phyloP scores from a whole-genome alignment of 2,888 invertebrate genomes.

The Nemotelus nigrinus region DNA sequence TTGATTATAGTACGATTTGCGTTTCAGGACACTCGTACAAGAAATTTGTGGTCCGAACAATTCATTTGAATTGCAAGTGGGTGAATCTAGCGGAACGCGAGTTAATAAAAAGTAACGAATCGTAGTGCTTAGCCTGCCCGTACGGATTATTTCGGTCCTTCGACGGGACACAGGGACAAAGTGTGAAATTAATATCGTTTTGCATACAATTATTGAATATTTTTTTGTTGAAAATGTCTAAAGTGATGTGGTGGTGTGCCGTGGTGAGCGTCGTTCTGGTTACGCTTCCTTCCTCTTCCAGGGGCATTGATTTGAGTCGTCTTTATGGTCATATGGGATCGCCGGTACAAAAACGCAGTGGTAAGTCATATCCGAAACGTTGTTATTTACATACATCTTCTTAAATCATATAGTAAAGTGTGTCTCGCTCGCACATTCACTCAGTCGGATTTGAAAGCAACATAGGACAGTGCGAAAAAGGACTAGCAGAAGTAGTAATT shows the following conservation, averaged over 20 bases:
- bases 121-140: neutral
- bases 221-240: constrained; percentile 49
- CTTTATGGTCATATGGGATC: constrained; percentile 77
- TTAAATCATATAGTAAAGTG: neutral
- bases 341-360: constrained; percentile 63
- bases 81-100: constrained; percentile 21
- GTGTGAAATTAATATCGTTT: constrained; percentile 18
- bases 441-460: too few species aligned
- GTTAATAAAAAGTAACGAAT: neutral
- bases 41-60: neutral
- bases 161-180: neutral
- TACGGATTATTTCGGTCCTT: constrained; percentile 22
- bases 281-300: constrained; percentile 73
- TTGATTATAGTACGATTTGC: neutral
- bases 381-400: neutral
- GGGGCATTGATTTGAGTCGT: constrained; percentile 82
- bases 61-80: neutral
- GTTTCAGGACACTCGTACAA: constrained; percentile 15
- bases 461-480: too few species aligned
- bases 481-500: too few species aligned
- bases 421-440: neutral
- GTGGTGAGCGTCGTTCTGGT: constrained; percentile 72
- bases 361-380: constrained; percentile 57
- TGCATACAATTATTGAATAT: neutral
- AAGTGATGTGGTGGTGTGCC: constrained; percentile 62